Base-by-base conservation (phyloP, 2,113 vertebrate genomes). In the Pelecanus crispus region DNA sequence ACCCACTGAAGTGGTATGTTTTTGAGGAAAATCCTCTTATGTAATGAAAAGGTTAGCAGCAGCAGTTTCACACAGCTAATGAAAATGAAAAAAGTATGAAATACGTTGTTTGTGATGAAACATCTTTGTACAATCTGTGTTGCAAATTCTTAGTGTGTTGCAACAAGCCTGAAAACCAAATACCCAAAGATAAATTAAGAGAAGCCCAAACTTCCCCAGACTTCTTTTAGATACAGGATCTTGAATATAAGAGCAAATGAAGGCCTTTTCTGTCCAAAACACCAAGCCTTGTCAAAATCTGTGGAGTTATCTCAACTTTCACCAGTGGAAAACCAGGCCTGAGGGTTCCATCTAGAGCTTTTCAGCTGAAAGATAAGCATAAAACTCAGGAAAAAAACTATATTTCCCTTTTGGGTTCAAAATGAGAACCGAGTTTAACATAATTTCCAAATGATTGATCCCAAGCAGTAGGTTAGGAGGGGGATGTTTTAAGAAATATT, bases 361-460 rank as follows among this genome's bases (percentile, higher is more conserved):
- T 32, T 31, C 16, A 52, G 58, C 18, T 56, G 28, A 45, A 72
- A 42, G 49, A 61, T 67, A 28, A 88, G 36, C 65, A 71, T 59
- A 59, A 94, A 91, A 79, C 52, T 94, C 62, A 22, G 40, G 29
- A 2, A 10, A 7, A 29, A 74, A 32, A 13, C 16, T 31, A 1
- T 55, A 18, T 95, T 84, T 81, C 68, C 59, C 40, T 73, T 87
- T 88, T 58, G 72, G 20, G 2, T 86, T 94, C 44, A 77, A 61
- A 92, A 77, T 56, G 40, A 86, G 53, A 50, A 28, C 81, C 36
- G 67, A 34, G 42, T 45, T 45, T 81, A 72, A 80, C n/a, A 28
- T 81, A 29, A 89, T 97, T 96, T 96, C 71, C 38, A 65, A 90
- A 71, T 81, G 90, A 95, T 71, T 72, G 72, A 88, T 59, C 67